phyloP scores from a whole-genome alignment of 2,797 vertebrate species.

The Apogon hyalosoma region DNA sequence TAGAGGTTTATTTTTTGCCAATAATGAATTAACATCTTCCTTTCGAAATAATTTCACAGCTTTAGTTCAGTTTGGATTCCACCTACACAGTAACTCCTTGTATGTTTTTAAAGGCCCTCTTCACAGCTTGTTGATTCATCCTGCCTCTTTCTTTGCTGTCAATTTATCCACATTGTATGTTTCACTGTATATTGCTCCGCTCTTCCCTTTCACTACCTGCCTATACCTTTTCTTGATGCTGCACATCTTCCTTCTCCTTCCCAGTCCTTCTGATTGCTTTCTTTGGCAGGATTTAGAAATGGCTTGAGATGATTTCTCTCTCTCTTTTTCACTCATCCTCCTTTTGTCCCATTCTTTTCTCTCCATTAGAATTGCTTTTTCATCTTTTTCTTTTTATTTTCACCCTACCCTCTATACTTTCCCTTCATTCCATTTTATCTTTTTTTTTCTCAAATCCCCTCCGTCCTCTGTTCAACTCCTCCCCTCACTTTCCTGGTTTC shows the following conservation, averaged over 20 bases:
- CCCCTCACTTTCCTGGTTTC: constrained; percentile 48
- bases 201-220: constrained; percentile 40
- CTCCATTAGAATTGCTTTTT: constrained; percentile 55
- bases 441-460: constrained; percentile 36
- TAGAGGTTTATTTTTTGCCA: constrained; percentile 6
- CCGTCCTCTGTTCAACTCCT: constrained; percentile 48
- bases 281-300: constrained; percentile 62
- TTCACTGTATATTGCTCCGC: constrained; percentile 22
- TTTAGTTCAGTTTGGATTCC: constrained; percentile 1
- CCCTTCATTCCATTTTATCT: constrained; percentile 29
- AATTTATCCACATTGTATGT: not conserved
- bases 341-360: constrained; percentile 52
- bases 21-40: constrained; percentile 2
- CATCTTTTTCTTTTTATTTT: constrained; percentile 39
- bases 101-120: not conserved
- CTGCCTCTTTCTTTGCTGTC: too few species aligned
- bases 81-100: not conserved
- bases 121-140: too few species aligned
- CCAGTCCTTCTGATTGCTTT: constrained; percentile 30
- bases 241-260: constrained; percentile 55
- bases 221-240: constrained; percentile 13
- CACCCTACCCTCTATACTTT: constrained; percentile 29
- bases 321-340: constrained; percentile 40
- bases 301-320: constrained; percentile 52
- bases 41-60: constrained; percentile 3